Evolutionary conservation across 1,140 invertebrate species (phyloP).

Genomic region (Drosophila sulfurigaster): DNA sequence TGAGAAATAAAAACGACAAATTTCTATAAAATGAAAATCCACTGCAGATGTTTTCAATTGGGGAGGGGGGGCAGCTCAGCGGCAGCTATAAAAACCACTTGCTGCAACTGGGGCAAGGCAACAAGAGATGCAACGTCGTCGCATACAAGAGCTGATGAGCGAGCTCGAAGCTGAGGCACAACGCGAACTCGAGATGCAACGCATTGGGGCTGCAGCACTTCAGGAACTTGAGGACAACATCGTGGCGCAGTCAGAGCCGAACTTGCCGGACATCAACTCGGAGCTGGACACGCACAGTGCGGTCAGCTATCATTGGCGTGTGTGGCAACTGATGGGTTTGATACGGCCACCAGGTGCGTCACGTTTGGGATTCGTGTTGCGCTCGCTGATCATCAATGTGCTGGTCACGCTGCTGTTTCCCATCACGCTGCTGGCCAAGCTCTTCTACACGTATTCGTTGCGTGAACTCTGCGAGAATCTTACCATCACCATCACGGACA

Average conservation of each 20-base stretch:
- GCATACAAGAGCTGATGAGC: background rate
- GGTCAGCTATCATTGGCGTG: constrained; percentile 63
- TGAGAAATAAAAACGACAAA: constrained; percentile 17
- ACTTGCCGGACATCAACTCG: background rate
- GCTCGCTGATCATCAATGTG: constrained; percentile 51
- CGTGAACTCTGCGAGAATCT: constrained; percentile 73
- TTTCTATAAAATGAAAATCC: constrained; percentile 13
- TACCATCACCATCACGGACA: constrained; percentile 74
- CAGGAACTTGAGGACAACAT: background rate
- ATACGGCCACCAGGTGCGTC: constrained; percentile 30
- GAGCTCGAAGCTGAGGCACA: background rate
- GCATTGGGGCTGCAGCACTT: background rate
- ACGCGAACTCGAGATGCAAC: background rate
- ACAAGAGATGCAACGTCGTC: background rate
- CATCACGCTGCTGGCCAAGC: constrained; percentile 56
- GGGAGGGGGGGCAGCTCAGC: background rate
- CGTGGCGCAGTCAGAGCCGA: background rate
- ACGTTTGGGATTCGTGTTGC: constrained; percentile 7
- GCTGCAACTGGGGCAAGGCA: background rate
- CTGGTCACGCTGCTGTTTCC: constrained; percentile 72
- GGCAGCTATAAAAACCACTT: background rate
- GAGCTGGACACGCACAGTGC: constrained; percentile 60
- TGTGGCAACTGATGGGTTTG: constrained; percentile 68
- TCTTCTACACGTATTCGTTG: constrained; percentile 59
- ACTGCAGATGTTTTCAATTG: background rate